Evolutionary conservation across 2,113 vertebrate species (phyloP), one percentile per base, ranked within the genome.

Genomic region (Elephantulus edwardii): DNA sequence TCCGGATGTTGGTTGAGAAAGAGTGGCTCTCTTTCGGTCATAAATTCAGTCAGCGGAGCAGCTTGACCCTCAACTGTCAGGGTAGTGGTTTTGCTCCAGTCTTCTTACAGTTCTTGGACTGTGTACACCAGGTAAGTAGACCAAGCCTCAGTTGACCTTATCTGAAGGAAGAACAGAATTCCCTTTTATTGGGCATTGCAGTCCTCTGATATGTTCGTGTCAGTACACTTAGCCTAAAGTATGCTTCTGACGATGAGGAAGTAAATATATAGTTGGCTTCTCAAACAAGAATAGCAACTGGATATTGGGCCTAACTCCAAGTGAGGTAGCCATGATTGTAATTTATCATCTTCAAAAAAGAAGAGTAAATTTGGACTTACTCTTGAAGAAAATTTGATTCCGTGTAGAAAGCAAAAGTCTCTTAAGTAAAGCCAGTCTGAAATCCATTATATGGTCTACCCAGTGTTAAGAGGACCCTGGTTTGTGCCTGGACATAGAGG

Each of bases 21-120:
- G 99, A 99, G 42, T 99, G 99, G 99, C 98, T 99, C 66, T 99
- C 99, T 6, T 99, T 99, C 13, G 99, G 99, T 60, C 99, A 99
- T 96, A 99, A 99, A 87, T 99, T 99, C 98, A 99, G 98, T 96
- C 99, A 99, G 40, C 98, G 99, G 54, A 98, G 98, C 96, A 99
- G 97, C 94, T 97, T 99, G 96, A 98, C 98, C 81, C 98, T 98
- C 93, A 98, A 96, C 95, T 98, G 98, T 95, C 99, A 99, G 97
- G 98, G 99, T n/a, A 98, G 98, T 85, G 98, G 98, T 86, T 99
- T 99, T 95, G 98, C 98, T 11, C 99, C 99, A 72, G 86, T 99
- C 92, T 99, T 99, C 96, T 97, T 99, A 40, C 99, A 99, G 75
- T 99, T 99, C 96, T 97, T 99, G 92, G 99, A 99, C 97, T 99